Base-by-base conservation (phyloP, 2,113 vertebrate genomes). In the Corydoras sp. region DNA sequence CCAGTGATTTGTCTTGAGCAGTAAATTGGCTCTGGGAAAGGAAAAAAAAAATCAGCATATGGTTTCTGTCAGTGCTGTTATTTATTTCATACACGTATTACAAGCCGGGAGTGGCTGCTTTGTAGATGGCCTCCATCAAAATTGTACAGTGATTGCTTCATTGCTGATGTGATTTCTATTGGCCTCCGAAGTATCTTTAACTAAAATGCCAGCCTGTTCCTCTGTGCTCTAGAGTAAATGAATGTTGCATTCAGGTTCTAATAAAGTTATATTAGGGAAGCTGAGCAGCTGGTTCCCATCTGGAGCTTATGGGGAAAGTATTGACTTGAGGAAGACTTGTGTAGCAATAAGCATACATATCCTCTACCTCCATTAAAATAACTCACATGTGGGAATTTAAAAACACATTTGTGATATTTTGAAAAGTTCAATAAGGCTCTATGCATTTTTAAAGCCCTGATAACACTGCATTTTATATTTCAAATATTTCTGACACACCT, bases 101-200 rank as follows among this genome's bases (percentile, higher is more conserved):
- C 77, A 77, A 78, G 58, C 48, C 60, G 56, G 74, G 75, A 77
- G 69, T 78, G 69, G 64, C 76, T 76, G 51, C 77, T 81, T 81
- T 80, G 78, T 80, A 80, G 72, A 76, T 49, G 63, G 54, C 67
- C 69, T 81, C 74, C 78, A 81, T 43, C 35, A 75, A 77, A 81
- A 81, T 74, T 71, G 65, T 81, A 74, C 71, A 74, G 69, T 71
- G 76, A 79, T 82, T 81, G 77, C 76, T 81, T 82, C 74, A 80
- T 79, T 79, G 73, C 75, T 73, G 77, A 80, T 81, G 76, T 71
- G 70, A 76, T 77, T 79, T 81, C 76, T 82, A 81, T 77, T 77
- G 78, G 78, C 71, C 81, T 78, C 76, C 63, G 64, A 81, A 77
- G 81, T 68, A 77, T 77, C 71, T 62, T 78, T 71, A 77, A 80